phyloP scores from a whole-genome alignment of 2,113 vertebrate species.

The Embiotoca jacksoni region DNA sequence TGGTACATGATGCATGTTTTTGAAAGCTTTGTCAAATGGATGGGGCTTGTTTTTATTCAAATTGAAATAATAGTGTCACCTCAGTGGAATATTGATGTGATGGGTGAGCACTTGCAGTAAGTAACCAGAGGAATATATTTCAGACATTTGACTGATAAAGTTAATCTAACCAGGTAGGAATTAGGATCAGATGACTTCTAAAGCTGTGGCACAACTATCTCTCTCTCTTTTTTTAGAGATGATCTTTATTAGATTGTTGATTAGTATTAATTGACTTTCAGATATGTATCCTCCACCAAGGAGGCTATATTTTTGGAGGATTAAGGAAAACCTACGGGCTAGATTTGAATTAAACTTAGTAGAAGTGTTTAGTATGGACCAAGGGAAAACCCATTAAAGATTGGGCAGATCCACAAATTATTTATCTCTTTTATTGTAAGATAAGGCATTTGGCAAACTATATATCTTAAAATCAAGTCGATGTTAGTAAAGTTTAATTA shows the following conservation, averaged over 20 bases:
- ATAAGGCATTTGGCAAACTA: no score
- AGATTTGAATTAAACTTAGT: no score
- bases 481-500: no score
- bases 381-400: no score
- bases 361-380: no score
- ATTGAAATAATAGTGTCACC: constrained; percentile 87
- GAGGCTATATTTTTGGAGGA: no score
- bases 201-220: no score
- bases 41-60: constrained; percentile 89
- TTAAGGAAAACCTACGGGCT: no score
- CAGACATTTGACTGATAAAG: constrained; percentile 26
- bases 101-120: constrained; percentile 24
- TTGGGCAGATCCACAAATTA: no score
- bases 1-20: constrained; percentile 84
- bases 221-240: constrained; percentile 22
- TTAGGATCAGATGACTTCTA: no score
- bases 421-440: no score
- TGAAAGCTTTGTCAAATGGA: constrained; percentile 89
- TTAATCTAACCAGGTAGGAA: not conserved
- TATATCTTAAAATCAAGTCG: no score
- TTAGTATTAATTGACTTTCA: not conserved
- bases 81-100: constrained; percentile 55
- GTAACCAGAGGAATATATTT: constrained; percentile 68
- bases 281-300: not conserved
- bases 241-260: not conserved